These are phyloP conservation scores for Palloptera scutellata DNA, from an alignment of 2,888 invertebrate species.

Conservation along the genomic window DNA sequence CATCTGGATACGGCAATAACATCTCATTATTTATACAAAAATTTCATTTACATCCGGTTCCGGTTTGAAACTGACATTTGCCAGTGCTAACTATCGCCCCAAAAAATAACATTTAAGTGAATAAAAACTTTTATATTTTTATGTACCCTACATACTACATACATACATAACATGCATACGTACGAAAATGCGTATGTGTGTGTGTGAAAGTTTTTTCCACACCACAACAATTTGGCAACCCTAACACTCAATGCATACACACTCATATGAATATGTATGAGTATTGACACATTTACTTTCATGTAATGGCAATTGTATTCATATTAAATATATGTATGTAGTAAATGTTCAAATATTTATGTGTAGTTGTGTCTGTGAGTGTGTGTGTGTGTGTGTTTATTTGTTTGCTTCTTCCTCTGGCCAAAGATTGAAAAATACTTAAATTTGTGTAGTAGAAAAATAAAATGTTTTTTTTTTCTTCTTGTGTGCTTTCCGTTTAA, in stretches of 20 bases:
- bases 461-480: background rate
- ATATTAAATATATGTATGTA: background rate
- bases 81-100: background rate
- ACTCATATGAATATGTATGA: background rate
- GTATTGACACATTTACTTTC: too few species aligned
- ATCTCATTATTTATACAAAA: constrained; percentile 35
- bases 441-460: too few species aligned
- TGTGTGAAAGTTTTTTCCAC: background rate
- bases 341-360: background rate
- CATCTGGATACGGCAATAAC: background rate
- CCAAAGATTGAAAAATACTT: too few species aligned
- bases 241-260: background rate
- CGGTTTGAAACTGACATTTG: constrained; percentile 10
- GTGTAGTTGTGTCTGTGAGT: background rate
- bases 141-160: too few species aligned
- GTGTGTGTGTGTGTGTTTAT: too few species aligned
- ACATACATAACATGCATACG: too few species aligned
- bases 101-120: too few species aligned
- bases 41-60: constrained; percentile 35
- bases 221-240: background rate
- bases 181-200: too few species aligned
- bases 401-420: too few species aligned
- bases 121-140: too few species aligned
- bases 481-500: background rate
- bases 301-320: background rate